Conservation (phyloP, 2,113 vertebrate species). For the Datnioides undecimradiatus region DNA sequence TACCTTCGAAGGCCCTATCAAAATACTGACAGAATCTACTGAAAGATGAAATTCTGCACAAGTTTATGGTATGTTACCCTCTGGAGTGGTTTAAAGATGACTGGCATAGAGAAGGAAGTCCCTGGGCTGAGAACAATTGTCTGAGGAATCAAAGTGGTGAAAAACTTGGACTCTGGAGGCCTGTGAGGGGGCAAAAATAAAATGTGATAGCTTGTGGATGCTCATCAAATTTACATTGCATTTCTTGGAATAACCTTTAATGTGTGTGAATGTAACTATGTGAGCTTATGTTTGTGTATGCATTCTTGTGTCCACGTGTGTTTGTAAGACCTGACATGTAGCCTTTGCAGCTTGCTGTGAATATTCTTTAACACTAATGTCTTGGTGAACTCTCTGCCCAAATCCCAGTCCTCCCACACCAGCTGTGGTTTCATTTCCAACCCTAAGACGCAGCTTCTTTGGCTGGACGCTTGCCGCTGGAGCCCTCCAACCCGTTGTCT, state of each 20-base stretch:
- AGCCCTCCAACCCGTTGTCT: slow-evolving; percentile 43
- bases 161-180: slow-evolving; percentile 87
- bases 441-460: slow-evolving; percentile 85
- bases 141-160: slow-evolving; percentile 86
- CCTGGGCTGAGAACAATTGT: slow-evolving; percentile 89
- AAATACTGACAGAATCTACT: neutral
- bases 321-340: slow-evolving; percentile 84
- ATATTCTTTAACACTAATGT: slow-evolving; percentile 89
- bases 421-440: slow-evolving; percentile 87
- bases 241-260: neutral
- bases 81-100: slow-evolving; percentile 90
- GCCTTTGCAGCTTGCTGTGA: slow-evolving; percentile 87
- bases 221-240: too few species aligned
- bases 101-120: slow-evolving; percentile 86
- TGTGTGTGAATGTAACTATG: neutral
- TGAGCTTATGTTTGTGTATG: neutral
- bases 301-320: neutral
- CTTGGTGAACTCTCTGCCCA: slow-evolving; percentile 87
- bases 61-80: slow-evolving; percentile 81
- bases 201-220: neutral
- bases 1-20: neutral
- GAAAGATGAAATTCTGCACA: neutral
- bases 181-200: slow-evolving; percentile 72
- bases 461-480: slow-evolving; percentile 63
- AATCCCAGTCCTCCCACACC: slow-evolving; percentile 90